phyloP scores from a whole-genome alignment of 2,888 invertebrate genomes.

The Subacronicta megacephala region DNA sequence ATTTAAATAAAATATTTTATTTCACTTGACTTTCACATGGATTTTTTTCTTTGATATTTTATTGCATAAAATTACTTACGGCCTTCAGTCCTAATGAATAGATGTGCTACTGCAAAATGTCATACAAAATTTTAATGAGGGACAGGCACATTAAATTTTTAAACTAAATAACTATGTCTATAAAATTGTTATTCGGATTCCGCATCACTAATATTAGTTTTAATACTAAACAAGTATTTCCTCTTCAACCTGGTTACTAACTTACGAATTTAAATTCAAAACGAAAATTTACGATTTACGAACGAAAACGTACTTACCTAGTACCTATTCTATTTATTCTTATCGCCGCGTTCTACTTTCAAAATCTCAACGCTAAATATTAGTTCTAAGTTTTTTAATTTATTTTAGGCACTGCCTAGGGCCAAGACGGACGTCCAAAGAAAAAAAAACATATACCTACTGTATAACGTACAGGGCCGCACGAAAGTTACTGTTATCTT shows the following conservation, averaged over 20 bases:
- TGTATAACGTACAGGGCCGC: conserved; percentile 81
- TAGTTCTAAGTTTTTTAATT: conserved; percentile 64
- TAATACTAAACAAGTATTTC: no score
- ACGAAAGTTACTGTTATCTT: conserved; percentile 90
- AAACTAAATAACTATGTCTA: no score
- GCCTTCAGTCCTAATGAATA: background rate
- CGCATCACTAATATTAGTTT: no score
- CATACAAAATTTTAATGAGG: background rate
- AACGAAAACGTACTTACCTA: background rate
- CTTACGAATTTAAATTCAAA: background rate
- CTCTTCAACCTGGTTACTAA: no score
- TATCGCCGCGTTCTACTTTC: conserved; percentile 29
- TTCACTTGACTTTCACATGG: no score
- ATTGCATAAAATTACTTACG: background rate
- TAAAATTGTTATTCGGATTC: no score
- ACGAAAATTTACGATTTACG: background rate
- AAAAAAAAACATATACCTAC: conserved; percentile 79
- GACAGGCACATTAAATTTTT: no score
- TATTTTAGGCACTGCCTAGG: conserved; percentile 69
- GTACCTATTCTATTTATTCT: background rate
- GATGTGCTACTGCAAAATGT: conserved; percentile 12
- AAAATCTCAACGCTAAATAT: conserved; percentile 44
- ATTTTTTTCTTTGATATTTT: no score
- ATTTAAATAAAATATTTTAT: no score
- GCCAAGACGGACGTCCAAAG: conserved; percentile 76